Evolutionary conservation across 2,888 invertebrate species (phyloP), one percentile per base, ranked within the genome.

Genomic region (Tanypteryx hageni): DNA sequence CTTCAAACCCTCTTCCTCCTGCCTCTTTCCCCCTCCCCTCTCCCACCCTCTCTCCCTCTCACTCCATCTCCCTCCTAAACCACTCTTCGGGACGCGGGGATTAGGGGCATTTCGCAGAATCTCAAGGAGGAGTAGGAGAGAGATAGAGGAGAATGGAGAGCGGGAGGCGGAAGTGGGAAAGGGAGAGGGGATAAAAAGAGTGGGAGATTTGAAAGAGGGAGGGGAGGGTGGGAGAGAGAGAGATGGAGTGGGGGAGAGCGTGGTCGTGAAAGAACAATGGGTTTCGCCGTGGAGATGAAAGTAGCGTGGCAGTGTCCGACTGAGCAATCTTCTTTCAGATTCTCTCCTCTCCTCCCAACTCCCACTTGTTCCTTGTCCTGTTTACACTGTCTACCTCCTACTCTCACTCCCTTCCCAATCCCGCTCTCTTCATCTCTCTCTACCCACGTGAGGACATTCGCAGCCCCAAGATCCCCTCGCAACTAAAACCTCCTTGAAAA

Each of bases 291-390:
- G 61, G 68, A 89, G 89, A 89, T 89, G 89, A 89, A 89, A 89
- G 86, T 61, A 61, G 22, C 59, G 86, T 86, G 86, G 59, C 86
- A 86, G 89, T 89, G 89, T 89, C 89, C 89, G 89, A 89, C 89
- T 64, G 86, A 59, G 86, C 86, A 86, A 59, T 86, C 59, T 59
- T 59, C 86, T 61, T 83, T 56, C 83, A 56, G 56, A 83, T 57
- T 57, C 56, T 83, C 18, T n/a, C 83, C 44, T 83, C 83, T 83
- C 83, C 83, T 44, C 14, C 82, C 83, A 44, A 83, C 61, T 18
- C 22, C 61, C 86, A 61, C 86, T 86, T 68, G 44, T 44, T 44
- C 31, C 89, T 44, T 61, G 44, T 89, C 44, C 68, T 22, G 61
- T 68, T 31, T 11, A 89, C 61, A 56, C 64, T 59, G 59, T 13